Base-by-base conservation (phyloP, 64 coral and sea anemone genomes). In the Stichodactyla mertensii region DNA sequence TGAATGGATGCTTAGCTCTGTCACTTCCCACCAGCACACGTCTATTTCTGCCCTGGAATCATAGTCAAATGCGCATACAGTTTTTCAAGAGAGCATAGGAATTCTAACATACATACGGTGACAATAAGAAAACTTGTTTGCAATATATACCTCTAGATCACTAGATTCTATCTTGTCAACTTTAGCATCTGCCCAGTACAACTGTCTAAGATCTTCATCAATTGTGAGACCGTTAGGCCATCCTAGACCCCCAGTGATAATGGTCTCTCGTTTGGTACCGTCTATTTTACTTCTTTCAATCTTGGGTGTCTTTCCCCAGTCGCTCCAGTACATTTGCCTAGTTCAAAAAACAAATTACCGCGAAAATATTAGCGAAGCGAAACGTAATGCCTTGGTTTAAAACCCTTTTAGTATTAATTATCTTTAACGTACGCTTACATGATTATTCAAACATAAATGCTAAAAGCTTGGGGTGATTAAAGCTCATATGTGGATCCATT, bases 211-310 rank as follows among this genome's bases (percentile, higher is more conserved):
- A 52, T 55, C 78, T 62, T 87, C 55, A 55, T 94, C 92, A 8
- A 94, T 82, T 19, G 86, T 80, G 16, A 94, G 70, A 87, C 92
- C 92, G 83, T 94, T 94, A 9, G 92, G 92, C 92, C 92, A 94
- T 61, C 54, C 80, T 26, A 94, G 54, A 0, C 71, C 52, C 59
- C 88, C 52, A 28, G 54, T 71, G 11, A 94, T 64, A 7, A 94
- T 77, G 9, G 80, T 77, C 15, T 60, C 24, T 52, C 61, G 61
- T 13, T 77, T 54, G 13, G 22, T 78, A 24, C 88, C 88, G 66
- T 90, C 80, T 5, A 90, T n/a, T 16, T 36, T 58, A 2, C 84
- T 77, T 55, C 81, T 54, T 88, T 87, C 88, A 23, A 94, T 89
- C 79, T 85, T 90, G 4, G 92, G 84, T 23, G 20, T 67, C 15